Evolutionary conservation across 2,888 invertebrate genomes (phyloP).

Genomic region (Argyresthia albistria): DNA sequence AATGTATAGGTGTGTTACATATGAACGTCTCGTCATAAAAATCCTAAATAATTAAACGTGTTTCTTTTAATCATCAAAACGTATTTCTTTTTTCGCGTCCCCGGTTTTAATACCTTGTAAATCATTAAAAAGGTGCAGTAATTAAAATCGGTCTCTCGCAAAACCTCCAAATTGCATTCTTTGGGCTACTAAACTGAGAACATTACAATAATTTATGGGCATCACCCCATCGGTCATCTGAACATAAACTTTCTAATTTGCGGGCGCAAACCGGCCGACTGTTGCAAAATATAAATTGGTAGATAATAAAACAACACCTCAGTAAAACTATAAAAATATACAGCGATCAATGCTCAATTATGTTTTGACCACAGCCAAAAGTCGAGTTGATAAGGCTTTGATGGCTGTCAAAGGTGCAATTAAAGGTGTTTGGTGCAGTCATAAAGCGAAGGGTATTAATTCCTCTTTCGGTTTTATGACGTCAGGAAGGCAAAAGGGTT

Average conservation of each 20-base stretch:
- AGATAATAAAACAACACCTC: conserved; percentile 60
- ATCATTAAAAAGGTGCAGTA: conserved; percentile 36
- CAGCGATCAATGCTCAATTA: conserved; percentile 34
- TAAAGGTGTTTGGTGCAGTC: conserved; percentile 57
- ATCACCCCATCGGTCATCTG: conserved; percentile 40
- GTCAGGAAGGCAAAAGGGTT: not conserved
- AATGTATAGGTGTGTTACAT: too few relatives aligned
- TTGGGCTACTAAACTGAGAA: conserved; percentile 45
- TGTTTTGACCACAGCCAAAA: conserved; percentile 57
- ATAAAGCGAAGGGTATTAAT: conserved; percentile 51
- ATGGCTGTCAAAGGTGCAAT: conserved; percentile 69
- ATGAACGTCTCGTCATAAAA: too few relatives aligned
- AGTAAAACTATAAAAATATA: conserved; percentile 53
- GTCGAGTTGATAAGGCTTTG: conserved; percentile 41
- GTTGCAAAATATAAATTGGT: conserved; percentile 45
- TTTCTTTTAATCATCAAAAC: too few relatives aligned
- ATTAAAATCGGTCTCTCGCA: conserved; percentile 47
- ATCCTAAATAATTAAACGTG: too few relatives aligned
- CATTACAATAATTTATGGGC: conserved; percentile 49
- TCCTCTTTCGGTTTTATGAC: conserved; percentile 19
- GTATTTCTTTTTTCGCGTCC: not conserved
- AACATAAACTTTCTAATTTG: conserved; percentile 69
- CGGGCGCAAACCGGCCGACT: conserved; percentile 27
- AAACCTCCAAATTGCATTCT: conserved; percentile 29
- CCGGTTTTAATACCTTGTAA: conserved; percentile 46